A percentile compares a stretch with the other conserved stretches of the same genome.
Conservation (phyloP, 2,888 invertebrate species). For the Cotesia congregata region DNA sequence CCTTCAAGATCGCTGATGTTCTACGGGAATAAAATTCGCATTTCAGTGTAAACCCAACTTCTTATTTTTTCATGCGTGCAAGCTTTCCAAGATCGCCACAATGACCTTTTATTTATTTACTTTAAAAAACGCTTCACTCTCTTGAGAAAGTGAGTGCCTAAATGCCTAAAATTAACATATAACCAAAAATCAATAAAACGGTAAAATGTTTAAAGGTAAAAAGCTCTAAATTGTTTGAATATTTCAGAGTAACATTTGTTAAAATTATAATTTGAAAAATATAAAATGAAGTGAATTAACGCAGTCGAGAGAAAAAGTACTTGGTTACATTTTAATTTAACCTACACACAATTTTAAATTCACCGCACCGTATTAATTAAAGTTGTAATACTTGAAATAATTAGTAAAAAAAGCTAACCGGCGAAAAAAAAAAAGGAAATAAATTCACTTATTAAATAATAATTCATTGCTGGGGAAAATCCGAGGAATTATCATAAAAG, state of each 20-base stretch:
- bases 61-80: conserved; percentile 37
- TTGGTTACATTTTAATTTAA: not conserved
- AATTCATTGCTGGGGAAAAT: not conserved
- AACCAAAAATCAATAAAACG: no score
- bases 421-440: not conserved
- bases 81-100: conserved; percentile 20
- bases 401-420: not conserved
- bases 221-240: no score
- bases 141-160: not conserved
- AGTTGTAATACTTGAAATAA: conserved; percentile 1
- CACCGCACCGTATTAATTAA: not conserved
- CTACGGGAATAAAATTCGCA: conserved; percentile 21
- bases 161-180: no score
- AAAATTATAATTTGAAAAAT: no score
- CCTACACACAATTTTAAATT: not conserved
- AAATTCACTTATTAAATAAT: not conserved
- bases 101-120: conserved; percentile 10
- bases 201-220: no score
- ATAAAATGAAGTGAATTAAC: not conserved
- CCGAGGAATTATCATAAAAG: not conserved
- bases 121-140: not conserved
- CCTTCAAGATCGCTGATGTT: conserved; percentile 2
- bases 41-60: not conserved
- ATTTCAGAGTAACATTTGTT: no score
- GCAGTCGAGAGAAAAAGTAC: not conserved